Evolutionary conservation across 2,113 vertebrate genomes (phyloP).

Genomic region (Xenopus laevis): DNA sequence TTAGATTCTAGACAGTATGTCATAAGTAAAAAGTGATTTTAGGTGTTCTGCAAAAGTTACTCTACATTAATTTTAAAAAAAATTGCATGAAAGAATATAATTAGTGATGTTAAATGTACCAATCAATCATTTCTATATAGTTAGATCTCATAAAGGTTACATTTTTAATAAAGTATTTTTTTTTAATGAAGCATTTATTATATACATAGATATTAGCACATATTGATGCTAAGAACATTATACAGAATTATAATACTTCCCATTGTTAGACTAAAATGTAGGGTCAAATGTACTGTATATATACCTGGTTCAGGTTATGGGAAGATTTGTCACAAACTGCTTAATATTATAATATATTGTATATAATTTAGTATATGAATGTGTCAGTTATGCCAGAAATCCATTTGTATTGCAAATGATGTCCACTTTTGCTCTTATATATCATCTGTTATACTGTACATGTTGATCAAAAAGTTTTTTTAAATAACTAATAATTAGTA

Average conservation of each 20-base stretch:
- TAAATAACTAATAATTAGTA: too few relatives aligned
- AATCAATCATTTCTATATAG: constrained; percentile 31
- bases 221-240: neutral
- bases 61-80: constrained; percentile 52
- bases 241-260: too few relatives aligned
- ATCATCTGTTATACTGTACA: too few relatives aligned
- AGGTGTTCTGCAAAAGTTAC: constrained; percentile 37
- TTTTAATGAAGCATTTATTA: neutral
- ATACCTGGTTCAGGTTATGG: neutral
- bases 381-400: too few relatives aligned
- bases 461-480: too few relatives aligned
- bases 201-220: constrained; percentile 10
- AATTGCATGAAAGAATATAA: constrained; percentile 45
- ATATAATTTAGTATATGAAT: too few relatives aligned
- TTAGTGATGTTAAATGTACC: constrained; percentile 38
- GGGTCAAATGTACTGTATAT: constrained; percentile 13
- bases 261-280: neutral
- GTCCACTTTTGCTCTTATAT: too few relatives aligned
- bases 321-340: too few relatives aligned
- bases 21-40: constrained; percentile 52
- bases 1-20: constrained; percentile 63
- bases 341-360: too few relatives aligned
- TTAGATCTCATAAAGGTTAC: constrained; percentile 12
- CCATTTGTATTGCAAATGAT: too few relatives aligned
- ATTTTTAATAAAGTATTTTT: constrained; percentile 6